Conservation (phyloP, 2,797 vertebrate species). For the Gephyroberyx darwinii region DNA sequence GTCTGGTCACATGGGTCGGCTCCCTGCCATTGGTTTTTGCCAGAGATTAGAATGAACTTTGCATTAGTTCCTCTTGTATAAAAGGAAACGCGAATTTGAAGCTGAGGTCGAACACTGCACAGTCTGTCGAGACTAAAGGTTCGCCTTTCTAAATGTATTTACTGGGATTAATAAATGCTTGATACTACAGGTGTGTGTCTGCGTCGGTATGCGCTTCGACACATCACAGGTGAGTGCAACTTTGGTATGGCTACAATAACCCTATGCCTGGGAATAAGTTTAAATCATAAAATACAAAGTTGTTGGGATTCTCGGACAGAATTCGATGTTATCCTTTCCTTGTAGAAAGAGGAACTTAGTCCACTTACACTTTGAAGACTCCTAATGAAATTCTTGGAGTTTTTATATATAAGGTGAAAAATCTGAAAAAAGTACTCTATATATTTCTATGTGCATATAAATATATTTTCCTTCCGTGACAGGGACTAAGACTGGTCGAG, state of each 20-base stretch:
- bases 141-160: neutral
- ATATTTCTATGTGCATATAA: neutral
- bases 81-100: neutral
- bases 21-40: conserved; percentile 43
- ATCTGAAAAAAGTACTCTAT: too few relatives aligned
- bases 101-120: too few relatives aligned
- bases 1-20: conserved; percentile 65
- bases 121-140: too few relatives aligned
- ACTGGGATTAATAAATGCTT: too few relatives aligned
- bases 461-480: neutral
- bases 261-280: neutral
- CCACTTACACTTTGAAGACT: rapidly evolving
- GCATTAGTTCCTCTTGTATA: conserved; percentile 64
- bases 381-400: neutral
- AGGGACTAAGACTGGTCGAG: conserved; percentile 7
- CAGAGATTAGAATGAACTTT: conserved; percentile 74
- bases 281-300: neutral
- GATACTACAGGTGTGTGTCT: too few relatives aligned
- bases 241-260: neutral
- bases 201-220: neutral
- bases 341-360: conserved; percentile 21
- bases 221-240: conserved; percentile 56
- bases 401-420: neutral
- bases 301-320: too few relatives aligned
- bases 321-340: too few relatives aligned